phyloP scores from a whole-genome alignment of 2,797 vertebrate genomes.

The Artibeus lituratus region DNA sequence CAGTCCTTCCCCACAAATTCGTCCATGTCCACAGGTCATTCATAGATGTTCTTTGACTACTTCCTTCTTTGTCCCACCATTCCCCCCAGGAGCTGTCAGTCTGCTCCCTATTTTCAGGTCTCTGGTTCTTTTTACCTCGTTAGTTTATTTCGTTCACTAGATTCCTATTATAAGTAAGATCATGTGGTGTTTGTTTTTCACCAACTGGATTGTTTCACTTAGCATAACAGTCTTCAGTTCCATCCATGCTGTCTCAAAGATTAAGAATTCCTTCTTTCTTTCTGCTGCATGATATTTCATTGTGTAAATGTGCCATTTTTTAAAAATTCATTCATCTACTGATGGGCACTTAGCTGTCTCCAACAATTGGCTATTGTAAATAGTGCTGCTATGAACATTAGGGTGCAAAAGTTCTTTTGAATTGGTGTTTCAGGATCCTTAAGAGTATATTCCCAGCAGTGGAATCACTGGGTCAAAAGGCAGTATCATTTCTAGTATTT shows the following conservation, averaged over 20 bases:
- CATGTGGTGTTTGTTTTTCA: background rate
- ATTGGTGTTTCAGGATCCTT: background rate
- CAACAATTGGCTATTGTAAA: background rate
- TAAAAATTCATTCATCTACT: background rate
- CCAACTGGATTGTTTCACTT: background rate
- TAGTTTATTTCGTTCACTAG: background rate
- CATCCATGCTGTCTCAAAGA: background rate
- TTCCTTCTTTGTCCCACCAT: background rate
- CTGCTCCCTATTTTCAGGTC: background rate
- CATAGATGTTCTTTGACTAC: background rate
- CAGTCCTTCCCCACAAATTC: background rate
- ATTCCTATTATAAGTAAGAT: background rate
- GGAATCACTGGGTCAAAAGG: background rate
- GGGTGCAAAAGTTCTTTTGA: background rate
- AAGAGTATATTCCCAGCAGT: background rate
- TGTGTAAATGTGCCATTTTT: background rate
- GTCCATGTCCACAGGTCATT: background rate
- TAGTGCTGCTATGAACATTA: background rate
- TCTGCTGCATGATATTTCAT: background rate
- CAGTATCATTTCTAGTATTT: background rate
- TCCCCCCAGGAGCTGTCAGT: background rate
- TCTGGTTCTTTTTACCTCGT: background rate
- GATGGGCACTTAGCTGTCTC: background rate
- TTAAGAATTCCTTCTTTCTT: background rate
- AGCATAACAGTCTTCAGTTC: background rate